Evolutionary conservation across 2,113 vertebrate genomes (phyloP).

Genomic region (Lamprologus callipterus): DNA sequence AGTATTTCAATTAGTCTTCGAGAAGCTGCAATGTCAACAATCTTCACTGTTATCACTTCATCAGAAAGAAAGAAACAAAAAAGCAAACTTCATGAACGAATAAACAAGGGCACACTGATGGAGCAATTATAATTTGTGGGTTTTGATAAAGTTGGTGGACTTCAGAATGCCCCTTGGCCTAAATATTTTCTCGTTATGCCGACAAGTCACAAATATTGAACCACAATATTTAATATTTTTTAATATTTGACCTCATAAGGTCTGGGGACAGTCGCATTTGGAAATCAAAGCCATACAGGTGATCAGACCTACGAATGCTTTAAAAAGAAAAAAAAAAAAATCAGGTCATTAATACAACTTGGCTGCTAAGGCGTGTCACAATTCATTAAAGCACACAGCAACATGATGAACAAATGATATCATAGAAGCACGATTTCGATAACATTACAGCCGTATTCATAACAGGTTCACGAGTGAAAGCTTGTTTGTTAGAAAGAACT

Average conservation of each 20-base stretch:
- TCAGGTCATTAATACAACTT: neutral
- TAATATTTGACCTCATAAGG: neutral
- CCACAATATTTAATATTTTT: neutral
- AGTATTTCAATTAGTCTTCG: neutral
- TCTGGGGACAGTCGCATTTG: neutral
- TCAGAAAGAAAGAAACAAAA: neutral
- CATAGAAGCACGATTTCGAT: neutral
- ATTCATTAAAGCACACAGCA: neutral
- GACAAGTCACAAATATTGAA: neutral
- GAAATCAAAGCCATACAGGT: neutral
- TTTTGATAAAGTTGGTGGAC: neutral
- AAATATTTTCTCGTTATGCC: neutral
- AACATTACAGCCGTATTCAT: neutral
- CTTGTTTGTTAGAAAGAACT: conserved; percentile 13
- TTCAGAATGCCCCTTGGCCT: neutral
- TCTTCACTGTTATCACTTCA: neutral
- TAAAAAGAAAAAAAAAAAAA: neutral
- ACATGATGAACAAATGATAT: neutral
- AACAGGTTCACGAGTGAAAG: conserved; percentile 4
- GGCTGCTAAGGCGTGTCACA: neutral
- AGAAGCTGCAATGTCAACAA: neutral
- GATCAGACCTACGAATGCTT: neutral
- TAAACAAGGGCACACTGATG: neutral
- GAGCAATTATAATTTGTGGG: neutral
- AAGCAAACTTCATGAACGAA: neutral